phyloP scores from a whole-genome alignment of 2,113 vertebrate genomes.

The Azemiops feae region DNA sequence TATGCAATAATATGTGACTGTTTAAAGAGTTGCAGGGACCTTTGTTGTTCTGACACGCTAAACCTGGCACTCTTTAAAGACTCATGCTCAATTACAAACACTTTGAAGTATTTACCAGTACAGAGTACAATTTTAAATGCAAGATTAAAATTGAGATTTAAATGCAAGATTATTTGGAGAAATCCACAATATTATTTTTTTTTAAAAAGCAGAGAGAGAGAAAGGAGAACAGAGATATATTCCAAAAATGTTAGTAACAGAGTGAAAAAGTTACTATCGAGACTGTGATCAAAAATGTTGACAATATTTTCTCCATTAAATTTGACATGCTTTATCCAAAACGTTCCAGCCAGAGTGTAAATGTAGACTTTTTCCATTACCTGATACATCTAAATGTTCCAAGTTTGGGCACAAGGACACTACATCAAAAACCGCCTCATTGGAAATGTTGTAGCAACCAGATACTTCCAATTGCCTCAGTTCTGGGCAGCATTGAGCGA shows the following conservation, averaged over 20 bases:
- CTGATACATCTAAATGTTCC: constrained; percentile 96
- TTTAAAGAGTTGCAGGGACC: not conserved
- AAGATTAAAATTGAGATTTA: not conserved
- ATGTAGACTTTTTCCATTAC: constrained; percentile 63
- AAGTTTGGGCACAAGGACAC: constrained; percentile 94
- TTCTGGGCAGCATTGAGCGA: constrained; percentile 95
- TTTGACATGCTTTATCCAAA: not conserved
- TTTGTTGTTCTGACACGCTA: not conserved
- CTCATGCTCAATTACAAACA: not conserved
- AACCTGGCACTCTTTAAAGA: not conserved
- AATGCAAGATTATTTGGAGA: not conserved
- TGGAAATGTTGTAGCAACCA: constrained; percentile 94
- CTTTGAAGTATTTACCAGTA: not conserved
- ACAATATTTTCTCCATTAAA: not conserved
- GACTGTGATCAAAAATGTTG: constrained; percentile 27
- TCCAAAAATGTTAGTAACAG: not conserved
- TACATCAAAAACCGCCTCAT: constrained; percentile 92
- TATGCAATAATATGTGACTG: not conserved
- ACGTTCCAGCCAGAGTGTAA: not conserved
- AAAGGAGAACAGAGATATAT: not conserved
- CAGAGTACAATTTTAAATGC: not conserved
- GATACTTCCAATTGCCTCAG: constrained; percentile 89
- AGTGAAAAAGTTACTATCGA: constrained; percentile 1
- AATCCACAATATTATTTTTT: not conserved
- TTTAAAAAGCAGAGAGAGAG: not conserved